Percentiles rank a stretch among this genome's conserved stretches.
Conservation (phyloP, 1,140 invertebrate genomes). For the Temnothorax longispinosus region DNA sequence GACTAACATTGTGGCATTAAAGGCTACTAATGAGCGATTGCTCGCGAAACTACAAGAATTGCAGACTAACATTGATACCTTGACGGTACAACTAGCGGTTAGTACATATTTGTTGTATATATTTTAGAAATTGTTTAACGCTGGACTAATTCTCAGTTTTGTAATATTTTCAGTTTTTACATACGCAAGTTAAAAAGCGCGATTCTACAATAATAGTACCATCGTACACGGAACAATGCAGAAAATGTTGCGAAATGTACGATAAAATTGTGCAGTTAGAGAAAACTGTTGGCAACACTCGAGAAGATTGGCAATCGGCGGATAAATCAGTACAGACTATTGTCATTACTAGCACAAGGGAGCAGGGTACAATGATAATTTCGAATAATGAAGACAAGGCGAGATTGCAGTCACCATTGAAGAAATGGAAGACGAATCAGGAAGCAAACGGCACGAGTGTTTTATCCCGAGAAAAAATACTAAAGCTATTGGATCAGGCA, state of each 20-base stretch:
- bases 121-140: conserved; percentile 16
- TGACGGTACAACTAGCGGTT: conserved; percentile 81
- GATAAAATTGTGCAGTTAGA: conserved; percentile 16
- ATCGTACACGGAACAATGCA: neutral
- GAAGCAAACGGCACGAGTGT: conserved; percentile 57
- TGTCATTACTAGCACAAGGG: neutral
- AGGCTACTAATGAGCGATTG: conserved; percentile 79
- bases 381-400: neutral
- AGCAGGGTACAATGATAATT: conserved; percentile 21
- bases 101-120: conserved; percentile 42
- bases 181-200: conserved; percentile 63
- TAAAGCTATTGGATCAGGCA: conserved; percentile 82
- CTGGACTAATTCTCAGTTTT: conserved; percentile 14
- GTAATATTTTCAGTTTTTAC: conserved; percentile 70
- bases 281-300: neutral
- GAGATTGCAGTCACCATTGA: neutral
- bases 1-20: conserved; percentile 74
- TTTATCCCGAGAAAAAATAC: conserved; percentile 80
- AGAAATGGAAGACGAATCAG: conserved; percentile 17
- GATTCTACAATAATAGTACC: conserved; percentile 11
- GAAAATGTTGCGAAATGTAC: conserved; percentile 36
- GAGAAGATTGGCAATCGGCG: neutral
- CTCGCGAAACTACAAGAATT: conserved; percentile 80
- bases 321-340: conserved; percentile 49
- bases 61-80: conserved; percentile 80